Base-by-base conservation (phyloP, 2,888 invertebrate species). In the Anoncus sp. region DNA sequence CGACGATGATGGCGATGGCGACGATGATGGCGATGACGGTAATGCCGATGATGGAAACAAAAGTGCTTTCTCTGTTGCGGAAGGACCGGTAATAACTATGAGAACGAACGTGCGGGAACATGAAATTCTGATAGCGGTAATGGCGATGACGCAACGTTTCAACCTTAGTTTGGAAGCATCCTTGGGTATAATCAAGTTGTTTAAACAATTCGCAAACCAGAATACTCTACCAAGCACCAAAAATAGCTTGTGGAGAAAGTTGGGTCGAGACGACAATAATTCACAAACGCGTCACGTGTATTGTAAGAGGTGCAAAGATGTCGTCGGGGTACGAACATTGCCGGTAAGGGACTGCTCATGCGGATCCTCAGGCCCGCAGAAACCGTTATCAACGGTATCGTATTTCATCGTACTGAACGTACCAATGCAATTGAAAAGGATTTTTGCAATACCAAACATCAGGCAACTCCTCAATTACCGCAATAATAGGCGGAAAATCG, bases 401-500 rank as follows among this genome's bases (percentile, higher is more conserved):
- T 65, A 47, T 51, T 74, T 74, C 45, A 51, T 74, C 18, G 51
- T 38, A 35, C 40, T 69, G 2, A 45, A 55, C 16, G 7, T 75
- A 22, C 27, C n/a, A 20, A 63, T 38, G 22, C 63, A 70, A 62
- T 24, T 63, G 16, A 53, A 49, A 40, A 53, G 70, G 38, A 57
- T 75, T 45, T 53, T 70, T 4, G 27, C 63, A 18, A 14, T 45
- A 22, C 75, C 47, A 16, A 62, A 62, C 62, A 63, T 70, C 22
- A n/a, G 62, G 53, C 24, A 70, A n/a, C 49, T 63, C 16, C 60
- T 71, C 31, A 24, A 70, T 43, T 75, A 75, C 55, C 59, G 59
- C 14, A n/a, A 49, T 27, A 45, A 18, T 12, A 38, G 71, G 16
- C 35, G 22, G 16, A 67, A 74, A 60, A 60, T 38, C 22, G 45